Evolutionary conservation across 2,797 vertebrate genomes (phyloP).

Genomic region (Pipistrellus pipistrellus): DNA sequence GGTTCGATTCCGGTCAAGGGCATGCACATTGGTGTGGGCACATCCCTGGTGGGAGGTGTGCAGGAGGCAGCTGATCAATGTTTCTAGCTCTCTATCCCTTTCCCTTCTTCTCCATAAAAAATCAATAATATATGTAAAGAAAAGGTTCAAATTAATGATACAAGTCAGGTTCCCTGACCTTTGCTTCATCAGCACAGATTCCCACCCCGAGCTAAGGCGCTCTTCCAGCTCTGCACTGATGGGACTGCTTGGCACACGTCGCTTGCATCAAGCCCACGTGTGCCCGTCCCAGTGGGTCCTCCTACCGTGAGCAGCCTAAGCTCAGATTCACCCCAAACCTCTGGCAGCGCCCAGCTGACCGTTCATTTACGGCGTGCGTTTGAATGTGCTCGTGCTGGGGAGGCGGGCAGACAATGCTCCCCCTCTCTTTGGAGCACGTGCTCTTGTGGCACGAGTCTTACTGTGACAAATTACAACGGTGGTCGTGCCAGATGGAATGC

Average conservation of each 20-base stretch:
- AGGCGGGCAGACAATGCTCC: conserved; percentile 49
- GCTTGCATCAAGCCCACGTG: not conserved
- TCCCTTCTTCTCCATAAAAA: no score
- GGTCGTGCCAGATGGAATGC: conserved; percentile 81
- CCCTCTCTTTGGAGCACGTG: conserved; percentile 18
- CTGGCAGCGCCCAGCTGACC: conserved; percentile 37
- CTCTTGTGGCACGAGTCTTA: conserved; percentile 66
- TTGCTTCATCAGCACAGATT: conserved; percentile 25
- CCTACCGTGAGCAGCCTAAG: not conserved
- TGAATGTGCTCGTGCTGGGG: not conserved
- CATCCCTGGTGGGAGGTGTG: no score
- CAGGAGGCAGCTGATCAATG: no score
- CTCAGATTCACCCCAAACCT: conserved; percentile 37
- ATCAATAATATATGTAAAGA: not conserved
- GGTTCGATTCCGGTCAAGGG: no score
- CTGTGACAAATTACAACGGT: conserved; percentile 81
- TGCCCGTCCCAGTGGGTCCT: conserved; percentile 31
- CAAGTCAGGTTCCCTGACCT: conserved; percentile 28
- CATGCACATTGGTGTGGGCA: no score
- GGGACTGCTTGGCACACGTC: not conserved
- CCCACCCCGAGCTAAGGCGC: not conserved
- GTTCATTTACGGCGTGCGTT: conserved; percentile 52
- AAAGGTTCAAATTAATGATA: conserved; percentile 55
- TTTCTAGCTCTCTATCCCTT: no score
- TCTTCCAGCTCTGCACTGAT: not conserved